Evolutionary conservation across 2,797 vertebrate genomes (phyloP).

Genomic region (Hylomyscus alleni): DNA sequence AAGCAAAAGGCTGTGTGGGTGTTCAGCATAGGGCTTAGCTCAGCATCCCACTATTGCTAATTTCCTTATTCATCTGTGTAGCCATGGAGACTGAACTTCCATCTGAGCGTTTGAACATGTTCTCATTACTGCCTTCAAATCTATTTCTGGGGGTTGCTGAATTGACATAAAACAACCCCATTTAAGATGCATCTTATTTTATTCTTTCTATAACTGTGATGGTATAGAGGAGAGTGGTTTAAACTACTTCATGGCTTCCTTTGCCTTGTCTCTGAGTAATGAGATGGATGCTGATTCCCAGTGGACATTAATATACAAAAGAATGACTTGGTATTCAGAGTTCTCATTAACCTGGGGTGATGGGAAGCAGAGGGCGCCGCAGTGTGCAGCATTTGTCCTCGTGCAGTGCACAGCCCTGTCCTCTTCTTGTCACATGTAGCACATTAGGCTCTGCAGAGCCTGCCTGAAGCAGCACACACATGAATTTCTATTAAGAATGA

Average conservation of each 20-base stretch:
- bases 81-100: not conserved
- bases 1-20: not conserved
- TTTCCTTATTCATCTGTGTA: not conserved
- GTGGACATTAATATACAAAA: not conserved
- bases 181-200: slow-evolving; percentile 9
- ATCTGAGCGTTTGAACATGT: not conserved
- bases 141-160: not conserved
- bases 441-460: not conserved
- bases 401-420: not conserved
- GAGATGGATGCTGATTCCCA: not conserved
- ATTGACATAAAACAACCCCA: not conserved
- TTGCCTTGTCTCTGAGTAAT: not conserved
- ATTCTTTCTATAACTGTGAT: not conserved
- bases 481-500: slow-evolving; percentile 4
- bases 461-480: not conserved
- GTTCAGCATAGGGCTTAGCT: not conserved
- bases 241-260: not conserved
- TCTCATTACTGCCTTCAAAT: not conserved
- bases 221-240: not conserved
- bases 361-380: not conserved
- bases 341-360: not conserved
- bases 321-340: not conserved
- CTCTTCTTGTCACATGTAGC: not conserved
- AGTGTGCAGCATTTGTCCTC: not conserved
- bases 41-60: not conserved